Base-by-base conservation (phyloP, 2,797 vertebrate genomes). In the Cyclura pinguis region DNA sequence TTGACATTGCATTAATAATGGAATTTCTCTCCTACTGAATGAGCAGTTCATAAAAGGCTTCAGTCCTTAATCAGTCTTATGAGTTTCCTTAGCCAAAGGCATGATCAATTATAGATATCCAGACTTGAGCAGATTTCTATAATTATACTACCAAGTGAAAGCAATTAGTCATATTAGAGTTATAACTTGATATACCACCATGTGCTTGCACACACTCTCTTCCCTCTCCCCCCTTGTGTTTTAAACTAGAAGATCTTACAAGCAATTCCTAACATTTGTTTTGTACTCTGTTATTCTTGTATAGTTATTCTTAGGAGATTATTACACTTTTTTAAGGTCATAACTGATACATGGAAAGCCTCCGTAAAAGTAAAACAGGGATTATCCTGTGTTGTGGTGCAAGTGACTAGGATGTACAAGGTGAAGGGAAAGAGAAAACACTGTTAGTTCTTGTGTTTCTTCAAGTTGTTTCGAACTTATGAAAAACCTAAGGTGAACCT, bases 131-230 rank as follows among this genome's bases (percentile, higher is more conserved):
- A 64, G 81, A 50, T 84, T 62, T 89, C n/a, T 76, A 84, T 16
- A 32, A 62, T 76, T 87, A 87, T 80, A 12, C 38, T 67, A 42
- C 42, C 62, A 80, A 87, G 27, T 47, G 59, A 57, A 18, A 29
- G 55, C 35, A 78, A 78, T 73, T 85, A 72, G 52, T 29, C 72
- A 38, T 86, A 29, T 57, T 76, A 57, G n/a, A 73, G 52, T 74
- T 57, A 76, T 76, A 76, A 59, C 50, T 74, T 76, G 52, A 76
- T 86, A 73, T 74, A 38, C 85, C n/a, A 86, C 52, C 85, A 59
- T 9, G n/a, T 38, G 12, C 6, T 32, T 52, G 14, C 14, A 38
- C 55, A 8, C 50, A 29, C 50, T 55, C 50, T 32, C 22, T 29
- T 3, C 47, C 16, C 6, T 14, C 29, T 14, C 14, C 16, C n/a